Conservation (phyloP, 2,113 vertebrate species). For the Festucalex cinctus region DNA sequence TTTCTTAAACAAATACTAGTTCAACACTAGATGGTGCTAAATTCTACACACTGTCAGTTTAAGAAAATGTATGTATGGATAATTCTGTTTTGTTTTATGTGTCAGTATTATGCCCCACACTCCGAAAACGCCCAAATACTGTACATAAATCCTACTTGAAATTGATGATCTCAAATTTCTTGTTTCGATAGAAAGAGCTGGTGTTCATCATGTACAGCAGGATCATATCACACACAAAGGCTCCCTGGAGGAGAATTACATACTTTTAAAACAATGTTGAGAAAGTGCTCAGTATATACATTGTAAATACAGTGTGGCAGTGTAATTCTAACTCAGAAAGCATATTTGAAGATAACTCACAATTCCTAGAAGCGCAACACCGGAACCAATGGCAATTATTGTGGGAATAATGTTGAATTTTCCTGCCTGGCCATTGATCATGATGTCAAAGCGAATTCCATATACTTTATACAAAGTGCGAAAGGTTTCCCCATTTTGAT, state of each 20-base stretch:
- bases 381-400: slow-evolving; percentile 87
- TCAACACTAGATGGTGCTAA: no score
- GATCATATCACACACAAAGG: slow-evolving; percentile 91
- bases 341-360: slow-evolving; percentile 74
- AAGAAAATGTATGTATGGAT: no score
- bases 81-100: no score
- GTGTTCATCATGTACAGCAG: slow-evolving; percentile 92
- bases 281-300: not conserved
- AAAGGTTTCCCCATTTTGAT: slow-evolving; percentile 74
- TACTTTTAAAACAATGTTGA: not conserved
- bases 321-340: not conserved
- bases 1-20: no score
- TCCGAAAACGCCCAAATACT: not conserved
- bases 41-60: no score
- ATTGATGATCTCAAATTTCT: slow-evolving; percentile 90
- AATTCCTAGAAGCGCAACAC: slow-evolving; percentile 85
- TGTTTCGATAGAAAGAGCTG: slow-evolving; percentile 88
- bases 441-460: slow-evolving; percentile 94
- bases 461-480: slow-evolving; percentile 89
- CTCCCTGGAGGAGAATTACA: slow-evolving; percentile 73
- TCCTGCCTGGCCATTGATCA: slow-evolving; percentile 92
- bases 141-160: slow-evolving; percentile 77
- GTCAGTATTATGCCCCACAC: not conserved
- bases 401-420: slow-evolving; percentile 94
- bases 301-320: no score